These are phyloP conservation scores for Halesus radiatus DNA, from an alignment of 1,140 invertebrate genomes.

Conservation along the genomic window DNA sequence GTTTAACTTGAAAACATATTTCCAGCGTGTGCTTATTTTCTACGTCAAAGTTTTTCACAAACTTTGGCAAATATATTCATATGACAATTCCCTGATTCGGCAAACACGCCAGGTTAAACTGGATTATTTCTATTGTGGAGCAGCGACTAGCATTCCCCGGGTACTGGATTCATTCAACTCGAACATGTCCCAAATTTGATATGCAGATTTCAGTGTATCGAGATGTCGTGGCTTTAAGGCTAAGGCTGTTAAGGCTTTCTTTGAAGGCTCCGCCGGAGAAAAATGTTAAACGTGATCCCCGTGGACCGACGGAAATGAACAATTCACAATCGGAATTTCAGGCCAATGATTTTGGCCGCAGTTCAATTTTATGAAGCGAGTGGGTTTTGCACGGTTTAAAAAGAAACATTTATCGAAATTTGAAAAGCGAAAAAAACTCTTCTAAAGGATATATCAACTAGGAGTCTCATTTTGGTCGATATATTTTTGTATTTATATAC, in stretches of 20 bases:
- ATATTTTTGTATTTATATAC: no score
- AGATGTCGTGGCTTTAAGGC: background rate
- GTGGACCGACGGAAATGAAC: background rate
- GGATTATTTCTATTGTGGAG: constrained; percentile 4
- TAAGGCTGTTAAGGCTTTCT: background rate
- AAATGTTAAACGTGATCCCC: background rate
- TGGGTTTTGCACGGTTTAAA: no score
- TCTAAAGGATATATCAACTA: no score
- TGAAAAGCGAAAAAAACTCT: no score
- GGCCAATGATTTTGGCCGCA: background rate
- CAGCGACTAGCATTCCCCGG: background rate
- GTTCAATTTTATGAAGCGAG: no score
- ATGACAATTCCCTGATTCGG: background rate
- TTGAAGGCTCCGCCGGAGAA: background rate
- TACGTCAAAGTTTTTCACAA: no score
- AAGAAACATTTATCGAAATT: no score
- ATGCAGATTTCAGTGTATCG: constrained; percentile 18
- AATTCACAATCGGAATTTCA: background rate
- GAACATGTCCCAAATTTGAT: constrained; percentile 26
- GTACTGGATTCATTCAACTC: constrained; percentile 6
- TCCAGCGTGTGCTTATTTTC: no score
- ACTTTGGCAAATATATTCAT: background rate
- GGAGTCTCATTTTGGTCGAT: no score
- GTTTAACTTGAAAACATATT: no score
- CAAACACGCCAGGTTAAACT: background rate